Evolutionary conservation across 2,113 vertebrate species (phyloP).

Genomic region (Ranitomeya imitator): DNA sequence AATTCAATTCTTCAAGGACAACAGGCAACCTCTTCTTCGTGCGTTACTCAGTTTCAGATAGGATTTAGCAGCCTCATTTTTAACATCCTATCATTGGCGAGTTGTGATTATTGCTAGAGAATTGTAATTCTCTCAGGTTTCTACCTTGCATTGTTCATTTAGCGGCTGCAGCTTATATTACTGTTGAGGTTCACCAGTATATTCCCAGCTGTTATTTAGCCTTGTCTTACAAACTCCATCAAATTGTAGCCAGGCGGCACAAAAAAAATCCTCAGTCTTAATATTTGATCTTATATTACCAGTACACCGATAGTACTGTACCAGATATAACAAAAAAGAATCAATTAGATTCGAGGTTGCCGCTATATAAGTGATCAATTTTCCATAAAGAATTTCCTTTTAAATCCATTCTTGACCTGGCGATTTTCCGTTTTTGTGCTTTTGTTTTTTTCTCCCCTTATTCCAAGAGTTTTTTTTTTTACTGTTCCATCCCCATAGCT

Average conservation of each 20-base stretch:
- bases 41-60: background rate
- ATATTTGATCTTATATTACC: background rate
- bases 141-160: background rate
- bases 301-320: background rate
- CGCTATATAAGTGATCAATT: background rate
- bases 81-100: background rate
- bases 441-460: too few relatives aligned
- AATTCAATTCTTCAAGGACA: background rate
- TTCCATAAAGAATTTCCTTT: background rate
- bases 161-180: background rate
- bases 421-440: too few relatives aligned
- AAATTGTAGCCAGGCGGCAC: background rate
- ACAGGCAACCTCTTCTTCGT: background rate
- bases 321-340: background rate
- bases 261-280: background rate
- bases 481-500: too few relatives aligned
- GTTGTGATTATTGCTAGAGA: background rate
- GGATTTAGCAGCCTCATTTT: slow-evolving; percentile 4
- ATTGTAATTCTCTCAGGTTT: slow-evolving; percentile 5
- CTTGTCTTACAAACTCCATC: background rate
- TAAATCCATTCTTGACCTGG: too few relatives aligned
- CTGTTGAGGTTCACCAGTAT: background rate
- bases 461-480: too few relatives aligned
- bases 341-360: background rate
- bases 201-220: background rate